Evolutionary conservation across 2,888 invertebrate genomes (phyloP).

Genomic region (Dusona sp.): DNA sequence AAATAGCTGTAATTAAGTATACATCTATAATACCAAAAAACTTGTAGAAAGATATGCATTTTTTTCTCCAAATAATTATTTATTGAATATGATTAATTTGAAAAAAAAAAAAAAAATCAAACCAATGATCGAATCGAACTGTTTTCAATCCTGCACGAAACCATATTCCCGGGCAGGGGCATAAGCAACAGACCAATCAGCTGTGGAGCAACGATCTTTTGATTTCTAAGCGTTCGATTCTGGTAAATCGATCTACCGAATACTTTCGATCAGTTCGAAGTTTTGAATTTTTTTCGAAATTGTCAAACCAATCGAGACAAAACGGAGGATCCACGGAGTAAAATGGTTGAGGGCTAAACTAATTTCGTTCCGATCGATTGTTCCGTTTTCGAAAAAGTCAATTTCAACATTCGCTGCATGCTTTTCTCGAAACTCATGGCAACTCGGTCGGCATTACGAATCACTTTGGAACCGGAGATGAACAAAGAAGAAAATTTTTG

Average conservation of each 20-base stretch:
- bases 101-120: background rate
- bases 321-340: background rate
- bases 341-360: background rate
- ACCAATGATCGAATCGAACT: background rate
- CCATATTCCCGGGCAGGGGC: too few species aligned
- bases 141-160: constrained; percentile 5
- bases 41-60: constrained; percentile 8
- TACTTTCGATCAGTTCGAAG: background rate
- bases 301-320: background rate
- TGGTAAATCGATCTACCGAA: background rate
- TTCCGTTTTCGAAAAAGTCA: background rate
- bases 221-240: background rate
- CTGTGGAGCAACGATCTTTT: background rate
- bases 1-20: constrained; percentile 3
- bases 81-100: constrained; percentile 15
- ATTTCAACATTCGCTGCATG: background rate
- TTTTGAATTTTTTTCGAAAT: background rate
- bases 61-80: constrained; percentile 8
- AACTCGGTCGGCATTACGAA: background rate
- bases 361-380: background rate
- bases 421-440: background rate
- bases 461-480: background rate
- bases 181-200: too few species aligned
- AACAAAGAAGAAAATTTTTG: background rate
- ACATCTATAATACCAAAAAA: constrained; percentile 9